Percentiles rank a stretch among this genome's conserved stretches.
These are phyloP conservation scores for Takifugu bimaculatus DNA, from an alignment of 2,113 vertebrate genomes.

Conservation along the genomic window DNA sequence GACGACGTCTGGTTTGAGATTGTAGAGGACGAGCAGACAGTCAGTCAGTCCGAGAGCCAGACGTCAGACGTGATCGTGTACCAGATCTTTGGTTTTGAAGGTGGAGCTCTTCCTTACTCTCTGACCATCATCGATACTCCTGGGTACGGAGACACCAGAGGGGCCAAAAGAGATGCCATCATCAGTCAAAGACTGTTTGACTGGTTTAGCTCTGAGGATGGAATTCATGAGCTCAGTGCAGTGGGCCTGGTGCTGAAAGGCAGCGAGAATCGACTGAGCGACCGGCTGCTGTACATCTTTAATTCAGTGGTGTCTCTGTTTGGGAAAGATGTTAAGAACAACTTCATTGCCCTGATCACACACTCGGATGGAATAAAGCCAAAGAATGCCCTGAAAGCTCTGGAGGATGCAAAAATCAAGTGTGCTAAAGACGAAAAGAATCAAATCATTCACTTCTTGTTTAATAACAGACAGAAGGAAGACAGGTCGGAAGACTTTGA, in stretches of 20 bases:
- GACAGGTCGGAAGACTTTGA: background rate
- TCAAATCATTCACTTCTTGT: conserved; percentile 15
- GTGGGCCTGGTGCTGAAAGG: conserved; percentile 40
- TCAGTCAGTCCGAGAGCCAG: conserved; percentile 2
- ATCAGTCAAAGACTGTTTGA: background rate
- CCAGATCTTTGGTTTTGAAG: conserved; percentile 25
- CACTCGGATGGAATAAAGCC: background rate
- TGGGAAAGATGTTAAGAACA: conserved; percentile 20
- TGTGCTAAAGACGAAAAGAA: conserved; percentile 11
- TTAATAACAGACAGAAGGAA: background rate
- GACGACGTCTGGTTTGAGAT: conserved; percentile 30
- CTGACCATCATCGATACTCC: conserved; percentile 29
- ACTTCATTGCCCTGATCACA: conserved; percentile 7
- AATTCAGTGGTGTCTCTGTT: conserved; percentile 19
- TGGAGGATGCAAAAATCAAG: conserved; percentile 4
- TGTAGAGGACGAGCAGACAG: background rate
- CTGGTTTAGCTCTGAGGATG: background rate
- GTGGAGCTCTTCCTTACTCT: conserved; percentile 11
- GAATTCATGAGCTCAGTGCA: conserved; percentile 19
- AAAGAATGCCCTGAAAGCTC: background rate
- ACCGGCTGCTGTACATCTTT: conserved; percentile 11
- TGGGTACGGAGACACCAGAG: conserved; percentile 2
- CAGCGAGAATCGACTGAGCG: background rate
- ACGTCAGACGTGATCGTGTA: conserved; percentile 32
- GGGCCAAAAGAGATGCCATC: background rate